phyloP scores from a whole-genome alignment of 2,113 vertebrate species.

The Mohoua ochrocephala region DNA sequence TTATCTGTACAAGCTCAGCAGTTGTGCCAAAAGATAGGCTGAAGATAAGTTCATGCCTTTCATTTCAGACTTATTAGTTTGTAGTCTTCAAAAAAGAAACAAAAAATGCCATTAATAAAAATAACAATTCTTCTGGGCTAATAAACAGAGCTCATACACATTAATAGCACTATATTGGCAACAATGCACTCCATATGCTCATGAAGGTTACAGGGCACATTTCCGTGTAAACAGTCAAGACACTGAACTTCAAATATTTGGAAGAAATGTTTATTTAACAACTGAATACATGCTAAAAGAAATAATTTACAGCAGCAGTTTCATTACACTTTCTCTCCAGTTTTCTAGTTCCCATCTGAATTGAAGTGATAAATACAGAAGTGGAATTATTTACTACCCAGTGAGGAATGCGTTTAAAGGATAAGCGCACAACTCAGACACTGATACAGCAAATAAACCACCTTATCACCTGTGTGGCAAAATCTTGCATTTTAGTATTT shows the following conservation, averaged over 20 bases:
- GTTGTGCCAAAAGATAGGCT: not conserved
- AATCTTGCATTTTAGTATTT: slow-evolving; percentile 58
- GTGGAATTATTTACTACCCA: slow-evolving; percentile 70
- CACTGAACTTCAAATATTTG: slow-evolving; percentile 79
- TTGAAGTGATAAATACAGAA: slow-evolving; percentile 74
- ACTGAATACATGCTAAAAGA: slow-evolving; percentile 92
- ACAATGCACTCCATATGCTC: slow-evolving; percentile 3
- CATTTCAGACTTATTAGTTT: not conserved
- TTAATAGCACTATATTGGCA: not conserved
- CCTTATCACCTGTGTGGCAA: slow-evolving; percentile 49
- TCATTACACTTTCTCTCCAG: slow-evolving; percentile 77
- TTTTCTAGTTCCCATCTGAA: slow-evolving; percentile 77
- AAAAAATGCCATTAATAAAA: not conserved
- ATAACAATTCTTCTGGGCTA: not conserved
- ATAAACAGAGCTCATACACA: not conserved
- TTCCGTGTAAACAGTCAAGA: slow-evolving; percentile 63
- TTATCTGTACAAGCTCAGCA: not conserved
- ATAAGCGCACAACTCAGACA: slow-evolving; percentile 62
- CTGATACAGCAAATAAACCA: slow-evolving; percentile 71
- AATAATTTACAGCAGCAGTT: slow-evolving; percentile 94
- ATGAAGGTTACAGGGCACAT: slow-evolving; percentile 14
- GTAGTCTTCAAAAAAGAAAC: not conserved
- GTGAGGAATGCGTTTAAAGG: slow-evolving; percentile 57
- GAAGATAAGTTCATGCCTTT: not conserved
- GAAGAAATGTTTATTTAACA: slow-evolving; percentile 98